Percentiles rank a stretch among this genome's conserved stretches.
Conservation (phyloP, 30 jellyfish, hydroid and myxozoan species). For the Aurelia coerulea region DNA sequence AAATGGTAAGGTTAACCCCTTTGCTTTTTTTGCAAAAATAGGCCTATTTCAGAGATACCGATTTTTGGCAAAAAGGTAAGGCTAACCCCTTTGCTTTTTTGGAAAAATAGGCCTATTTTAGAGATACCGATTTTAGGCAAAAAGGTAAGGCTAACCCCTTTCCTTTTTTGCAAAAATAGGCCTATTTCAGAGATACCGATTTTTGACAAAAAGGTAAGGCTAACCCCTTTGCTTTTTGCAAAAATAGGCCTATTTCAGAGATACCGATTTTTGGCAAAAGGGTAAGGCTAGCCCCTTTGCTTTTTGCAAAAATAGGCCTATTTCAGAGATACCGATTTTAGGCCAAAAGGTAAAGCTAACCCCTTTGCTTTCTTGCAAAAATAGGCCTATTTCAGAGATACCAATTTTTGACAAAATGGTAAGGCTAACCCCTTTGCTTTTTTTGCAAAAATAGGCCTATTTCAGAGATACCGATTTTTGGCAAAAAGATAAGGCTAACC, state of each 20-base stretch:
- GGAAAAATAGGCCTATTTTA: not conserved
- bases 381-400: not conserved
- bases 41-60: not conserved
- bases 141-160: not conserved
- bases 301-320: too few species aligned
- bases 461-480: not conserved
- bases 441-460: not conserved
- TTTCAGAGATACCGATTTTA: too few species aligned
- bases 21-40: not conserved
- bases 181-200: not conserved
- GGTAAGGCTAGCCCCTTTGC: too few species aligned
- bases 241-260: not conserved
- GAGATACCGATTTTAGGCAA: not conserved
- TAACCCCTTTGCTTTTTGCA: too few species aligned
- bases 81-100: not conserved
- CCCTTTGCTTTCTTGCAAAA: not conserved
- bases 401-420: not conserved
- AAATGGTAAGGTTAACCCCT: too few species aligned
- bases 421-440: not conserved
- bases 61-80: not conserved
- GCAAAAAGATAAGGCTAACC: not conserved
- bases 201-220: not conserved
- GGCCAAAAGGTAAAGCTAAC: not conserved
- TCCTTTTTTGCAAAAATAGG: not conserved
- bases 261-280: too few species aligned